A percentile compares a stretch with the other conserved stretches of the same genome.
Evolutionary conservation across 1,140 invertebrate genomes (phyloP).

Genomic region (Anadara kagoshimensis): DNA sequence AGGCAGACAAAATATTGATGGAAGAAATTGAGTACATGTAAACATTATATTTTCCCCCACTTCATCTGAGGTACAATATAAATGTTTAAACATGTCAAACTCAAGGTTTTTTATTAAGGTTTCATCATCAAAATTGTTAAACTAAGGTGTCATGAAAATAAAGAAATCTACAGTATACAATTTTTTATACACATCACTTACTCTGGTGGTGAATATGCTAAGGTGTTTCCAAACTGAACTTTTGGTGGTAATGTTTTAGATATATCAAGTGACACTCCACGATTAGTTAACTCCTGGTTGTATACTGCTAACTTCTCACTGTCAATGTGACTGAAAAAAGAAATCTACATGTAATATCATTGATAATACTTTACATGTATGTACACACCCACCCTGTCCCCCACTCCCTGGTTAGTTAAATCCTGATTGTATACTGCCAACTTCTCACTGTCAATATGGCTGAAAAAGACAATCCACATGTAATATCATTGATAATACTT

Average conservation of each 20-base stretch:
- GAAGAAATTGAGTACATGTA: no score
- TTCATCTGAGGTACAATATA: no score
- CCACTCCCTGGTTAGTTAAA: slow-evolving; percentile 12
- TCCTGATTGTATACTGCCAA: slow-evolving; percentile 23
- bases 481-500: no score
- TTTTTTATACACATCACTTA: slow-evolving; percentile 24
- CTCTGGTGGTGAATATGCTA: slow-evolving; percentile 59
- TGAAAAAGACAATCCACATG: not conserved
- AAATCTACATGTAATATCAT: not conserved
- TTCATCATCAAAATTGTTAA: no score
- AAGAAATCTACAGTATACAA: no score
- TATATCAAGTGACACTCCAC: slow-evolving; percentile 27
- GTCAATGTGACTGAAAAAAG: slow-evolving; percentile 14
- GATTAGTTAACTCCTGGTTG: slow-evolving; percentile 26
- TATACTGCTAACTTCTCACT: slow-evolving; percentile 25
- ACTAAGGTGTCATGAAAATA: no score
- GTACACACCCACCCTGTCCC: no score
- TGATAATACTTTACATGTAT: no score
- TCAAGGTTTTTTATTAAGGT: no score
- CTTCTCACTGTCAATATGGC: slow-evolving; percentile 29
- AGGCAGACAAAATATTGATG: no score
- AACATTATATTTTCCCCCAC: no score
- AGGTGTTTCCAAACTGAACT: slow-evolving; percentile 59
- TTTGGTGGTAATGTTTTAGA: slow-evolving; percentile 36
- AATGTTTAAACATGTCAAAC: no score